phyloP scores from a whole-genome alignment of 1,140 invertebrate species.

The Battus philenor region DNA sequence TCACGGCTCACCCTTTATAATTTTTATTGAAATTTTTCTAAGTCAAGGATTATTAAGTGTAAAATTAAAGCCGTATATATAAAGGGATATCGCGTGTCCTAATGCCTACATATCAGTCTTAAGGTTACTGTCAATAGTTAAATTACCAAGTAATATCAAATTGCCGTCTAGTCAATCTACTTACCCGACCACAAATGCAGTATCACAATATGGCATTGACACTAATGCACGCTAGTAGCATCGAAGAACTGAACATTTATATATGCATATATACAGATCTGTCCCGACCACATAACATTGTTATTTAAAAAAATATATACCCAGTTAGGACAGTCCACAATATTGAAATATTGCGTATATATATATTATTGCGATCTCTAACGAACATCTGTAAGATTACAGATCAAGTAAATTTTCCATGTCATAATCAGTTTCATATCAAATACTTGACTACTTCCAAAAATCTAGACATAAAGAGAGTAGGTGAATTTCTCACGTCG shows the following conservation, averaged over 20 bases:
- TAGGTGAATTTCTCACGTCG: constrained; percentile 29
- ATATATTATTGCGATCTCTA: no score
- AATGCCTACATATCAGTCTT: constrained; percentile 16
- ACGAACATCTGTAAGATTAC: no score
- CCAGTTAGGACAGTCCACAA: no score
- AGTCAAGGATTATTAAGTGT: background rate
- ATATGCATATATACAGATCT: no score
- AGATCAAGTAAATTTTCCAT: background rate
- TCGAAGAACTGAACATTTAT: constrained; percentile 34
- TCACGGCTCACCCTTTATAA: background rate
- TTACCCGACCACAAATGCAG: constrained; percentile 39
- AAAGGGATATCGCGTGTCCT: constrained; percentile 10
- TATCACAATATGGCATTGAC: constrained; percentile 47
- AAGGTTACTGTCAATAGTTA: constrained; percentile 17
- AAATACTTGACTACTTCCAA: constrained; percentile 6
- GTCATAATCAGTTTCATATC: constrained; percentile 3
- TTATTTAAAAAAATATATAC: no score
- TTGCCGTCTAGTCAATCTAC: constrained; percentile 39
- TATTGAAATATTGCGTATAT: no score
- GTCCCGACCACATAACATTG: no score
- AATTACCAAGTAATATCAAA: constrained; percentile 35
- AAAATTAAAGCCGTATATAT: background rate
- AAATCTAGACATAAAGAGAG: constrained; percentile 39
- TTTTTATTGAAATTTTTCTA: background rate
- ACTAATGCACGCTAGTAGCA: constrained; percentile 41